Conservation (phyloP, 2,797 vertebrate species). For the Adelosebastes latens region DNA sequence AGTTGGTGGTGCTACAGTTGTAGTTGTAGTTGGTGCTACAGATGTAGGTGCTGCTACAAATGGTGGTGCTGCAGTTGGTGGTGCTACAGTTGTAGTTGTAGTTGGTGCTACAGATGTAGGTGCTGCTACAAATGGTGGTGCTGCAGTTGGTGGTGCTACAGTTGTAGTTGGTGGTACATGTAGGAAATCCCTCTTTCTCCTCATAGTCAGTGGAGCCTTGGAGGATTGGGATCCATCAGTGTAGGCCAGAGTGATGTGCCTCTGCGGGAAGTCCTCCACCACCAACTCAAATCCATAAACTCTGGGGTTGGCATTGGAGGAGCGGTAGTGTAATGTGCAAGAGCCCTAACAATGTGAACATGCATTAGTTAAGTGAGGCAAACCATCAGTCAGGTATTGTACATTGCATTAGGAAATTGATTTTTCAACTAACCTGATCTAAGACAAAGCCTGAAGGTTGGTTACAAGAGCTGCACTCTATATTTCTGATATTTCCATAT, state of each 20-base stretch:
- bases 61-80: too few species aligned
- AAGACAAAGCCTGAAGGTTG: constrained; percentile 50
- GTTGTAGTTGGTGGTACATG: background rate
- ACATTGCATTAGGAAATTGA: accelerated
- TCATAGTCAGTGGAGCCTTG: background rate
- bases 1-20: too few species aligned
- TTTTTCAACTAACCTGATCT: constrained; percentile 50
- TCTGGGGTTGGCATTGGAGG: accelerated
- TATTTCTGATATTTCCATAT: background rate
- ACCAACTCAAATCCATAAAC: constrained; percentile 64
- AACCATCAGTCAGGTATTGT: background rate
- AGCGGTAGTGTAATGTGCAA: constrained; percentile 52
- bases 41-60: too few species aligned
- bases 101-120: accelerated
- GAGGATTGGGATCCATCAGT: constrained; percentile 32
- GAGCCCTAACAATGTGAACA: constrained; percentile 34
- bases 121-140: too few species aligned
- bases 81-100: too few species aligned
- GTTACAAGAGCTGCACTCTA: constrained; percentile 47
- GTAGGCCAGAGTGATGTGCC: constrained; percentile 46
- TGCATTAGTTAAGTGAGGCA: background rate
- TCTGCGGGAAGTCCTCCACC: constrained; percentile 69
- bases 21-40: too few species aligned
- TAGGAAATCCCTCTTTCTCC: constrained; percentile 26
- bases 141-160: too few species aligned